phyloP scores from a whole-genome alignment of 2,888 invertebrate genomes.

The Leptopilina drosophilae region DNA sequence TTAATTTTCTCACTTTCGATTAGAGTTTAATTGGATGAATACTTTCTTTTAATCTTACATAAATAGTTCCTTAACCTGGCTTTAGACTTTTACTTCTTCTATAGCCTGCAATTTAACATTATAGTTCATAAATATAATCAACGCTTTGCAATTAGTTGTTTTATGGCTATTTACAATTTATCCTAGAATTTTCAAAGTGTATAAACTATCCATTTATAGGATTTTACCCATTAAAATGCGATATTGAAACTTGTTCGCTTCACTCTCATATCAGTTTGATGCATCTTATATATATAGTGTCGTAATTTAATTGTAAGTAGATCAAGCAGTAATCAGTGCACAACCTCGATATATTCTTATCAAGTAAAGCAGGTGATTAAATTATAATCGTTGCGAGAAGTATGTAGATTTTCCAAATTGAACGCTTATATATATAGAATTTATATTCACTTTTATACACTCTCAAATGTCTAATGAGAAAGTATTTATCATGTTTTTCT shows the following conservation, averaged over 20 bases:
- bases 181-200: constrained; percentile 1
- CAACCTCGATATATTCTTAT: constrained; percentile 27
- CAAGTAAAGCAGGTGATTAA: constrained; percentile 14
- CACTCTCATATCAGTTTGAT: constrained; percentile 23
- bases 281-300: constrained; percentile 17
- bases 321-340: constrained; percentile 13
- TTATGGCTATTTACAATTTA: constrained; percentile 12
- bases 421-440: background rate
- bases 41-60: constrained; percentile 25
- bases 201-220: too few species aligned
- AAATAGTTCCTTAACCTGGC: constrained; percentile 29
- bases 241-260: constrained; percentile 19
- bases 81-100: constrained; percentile 10
- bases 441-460: too few species aligned
- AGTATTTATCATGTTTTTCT: background rate
- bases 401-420: constrained; percentile 11
- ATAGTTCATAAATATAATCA: background rate
- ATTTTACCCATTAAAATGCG: background rate
- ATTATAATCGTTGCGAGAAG: background rate
- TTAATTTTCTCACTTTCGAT: constrained; percentile 21
- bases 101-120: background rate
- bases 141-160: constrained; percentile 9
- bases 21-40: constrained; percentile 10
- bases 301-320: constrained; percentile 26
- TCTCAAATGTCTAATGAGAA: too few species aligned